phyloP scores from a whole-genome alignment of 2,888 invertebrate genomes.

The Apotomis turbidana region DNA sequence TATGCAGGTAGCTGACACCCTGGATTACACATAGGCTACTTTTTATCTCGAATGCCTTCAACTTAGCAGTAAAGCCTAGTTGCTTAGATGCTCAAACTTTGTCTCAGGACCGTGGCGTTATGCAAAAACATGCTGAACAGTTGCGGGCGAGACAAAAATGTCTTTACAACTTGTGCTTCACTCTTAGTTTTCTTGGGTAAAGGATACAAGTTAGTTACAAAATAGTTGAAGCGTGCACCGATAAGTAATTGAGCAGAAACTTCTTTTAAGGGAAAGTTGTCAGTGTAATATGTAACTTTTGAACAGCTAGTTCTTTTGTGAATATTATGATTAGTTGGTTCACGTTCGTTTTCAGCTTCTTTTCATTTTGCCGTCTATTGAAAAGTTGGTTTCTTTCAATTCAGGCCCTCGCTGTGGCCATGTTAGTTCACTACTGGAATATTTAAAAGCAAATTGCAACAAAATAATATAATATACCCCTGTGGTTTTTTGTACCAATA shows the following conservation, averaged over 20 bases:
- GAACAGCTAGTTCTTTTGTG: constrained; percentile 1
- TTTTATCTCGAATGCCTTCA: not conserved
- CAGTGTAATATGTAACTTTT: not conserved
- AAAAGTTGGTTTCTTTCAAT: constrained; percentile 9
- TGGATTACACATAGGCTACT: too few species aligned
- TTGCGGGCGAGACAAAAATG: constrained; percentile 2
- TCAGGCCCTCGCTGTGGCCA: not conserved
- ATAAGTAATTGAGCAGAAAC: not conserved
- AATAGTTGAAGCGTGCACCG: constrained; percentile 10
- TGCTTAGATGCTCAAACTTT: constrained; percentile 4
- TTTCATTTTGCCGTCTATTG: constrained; percentile 7
- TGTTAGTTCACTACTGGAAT: not conserved
- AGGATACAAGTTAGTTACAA: constrained; percentile 25
- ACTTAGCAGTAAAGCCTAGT: not conserved
- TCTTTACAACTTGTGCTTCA: not conserved
- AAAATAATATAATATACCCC: too few species aligned
- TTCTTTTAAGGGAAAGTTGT: not conserved
- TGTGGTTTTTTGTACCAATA: too few species aligned
- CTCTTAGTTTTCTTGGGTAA: constrained; percentile 20
- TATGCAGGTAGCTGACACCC: too few species aligned
- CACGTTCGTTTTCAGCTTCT: not conserved
- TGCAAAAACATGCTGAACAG: constrained; percentile 4
- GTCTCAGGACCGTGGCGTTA: not conserved
- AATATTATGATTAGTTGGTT: constrained; percentile 4
- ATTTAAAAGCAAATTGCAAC: too few species aligned